Evolutionary conservation across 2,888 invertebrate genomes (phyloP), one percentile per base, ranked within the genome.

Genomic region (Mesorhabditis belari): DNA sequence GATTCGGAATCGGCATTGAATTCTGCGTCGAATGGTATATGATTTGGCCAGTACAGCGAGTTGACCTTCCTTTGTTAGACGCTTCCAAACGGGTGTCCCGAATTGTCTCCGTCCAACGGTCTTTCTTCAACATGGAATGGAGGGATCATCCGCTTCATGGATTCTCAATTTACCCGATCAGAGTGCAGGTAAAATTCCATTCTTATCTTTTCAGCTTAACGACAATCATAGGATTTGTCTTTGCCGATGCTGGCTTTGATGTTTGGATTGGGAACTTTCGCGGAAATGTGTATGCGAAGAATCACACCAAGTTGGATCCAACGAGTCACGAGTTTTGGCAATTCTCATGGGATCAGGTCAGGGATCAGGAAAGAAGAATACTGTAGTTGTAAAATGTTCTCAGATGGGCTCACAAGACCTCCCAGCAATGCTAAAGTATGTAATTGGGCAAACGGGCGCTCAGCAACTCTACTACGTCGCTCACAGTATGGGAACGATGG

Each of bases 351-450:
- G 89, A 92, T 74, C 90, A 94, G 82, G 44, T 35, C 12, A 35
- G n/a, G 3, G 66, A 73, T 4, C 78, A 80, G 66, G 44, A 35
- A 35, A 9, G 44, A 9, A n/a, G 44, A 9, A 17, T 35, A 17
- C n/a, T 35, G 12, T 35, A 9, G 44, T 35, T 17, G 44, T 35
- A 17, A 9, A 35, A 9, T 17, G n/a, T 35, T 35, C n/a, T 12
- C n/a, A 35, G 44, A 89, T 91, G 83, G 91, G 88, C 0, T 81
- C 87, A 26, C 87, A 88, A 77, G 93, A 94, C 82, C 80, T 92
- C 57, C 91, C 93, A n/a, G 89, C 91, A 0, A 87, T 86, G 67
- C 86, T 93, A 61, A 88, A 91, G 79, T 87, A 89, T 75, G 84
- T 87, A 25, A 80, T 87, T 49, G 79, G 83, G 2, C 70, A 65